Percentiles rank a stretch among this genome's conserved stretches.
Conservation (phyloP, 1,140 invertebrate species). For the Scaptomyza hsui region DNA sequence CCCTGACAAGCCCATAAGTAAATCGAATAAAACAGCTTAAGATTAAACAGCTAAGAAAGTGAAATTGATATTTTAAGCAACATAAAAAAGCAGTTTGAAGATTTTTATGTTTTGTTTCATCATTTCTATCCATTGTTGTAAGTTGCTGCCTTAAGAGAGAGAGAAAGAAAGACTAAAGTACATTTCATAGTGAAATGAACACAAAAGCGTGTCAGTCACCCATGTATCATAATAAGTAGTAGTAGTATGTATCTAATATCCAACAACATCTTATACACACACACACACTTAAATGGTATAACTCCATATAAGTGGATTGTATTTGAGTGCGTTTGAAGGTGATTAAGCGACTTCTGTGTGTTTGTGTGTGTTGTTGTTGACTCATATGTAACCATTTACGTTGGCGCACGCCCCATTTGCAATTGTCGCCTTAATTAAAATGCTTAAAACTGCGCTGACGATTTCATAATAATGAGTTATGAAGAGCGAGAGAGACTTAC, state of each 20-base stretch:
- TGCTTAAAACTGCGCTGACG: constrained; percentile 50
- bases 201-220: constrained; percentile 40
- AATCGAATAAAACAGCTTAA: neutral
- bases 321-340: constrained; percentile 38
- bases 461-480: constrained; percentile 68
- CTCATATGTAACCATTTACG: constrained; percentile 47
- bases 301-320: constrained; percentile 3
- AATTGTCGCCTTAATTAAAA: constrained; percentile 70
- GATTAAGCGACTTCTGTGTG: constrained; percentile 50
- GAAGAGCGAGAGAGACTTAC: constrained; percentile 70
- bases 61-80: constrained; percentile 4
- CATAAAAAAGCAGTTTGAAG: constrained; percentile 11
- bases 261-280: neutral
- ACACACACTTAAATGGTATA: neutral
- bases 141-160: neutral
- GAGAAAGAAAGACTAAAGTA: neutral
- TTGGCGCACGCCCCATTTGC: constrained; percentile 66
- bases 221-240: constrained; percentile 3
- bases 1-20: neutral
- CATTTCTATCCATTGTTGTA: constrained; percentile 34
- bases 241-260: neutral
- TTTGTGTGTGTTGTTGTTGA: neutral
- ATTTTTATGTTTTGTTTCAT: constrained; percentile 21
- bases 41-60: constrained; percentile 17
- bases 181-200: constrained; percentile 66